phyloP scores from a whole-genome alignment of 2,797 vertebrate species.

The Valencia hispanica region DNA sequence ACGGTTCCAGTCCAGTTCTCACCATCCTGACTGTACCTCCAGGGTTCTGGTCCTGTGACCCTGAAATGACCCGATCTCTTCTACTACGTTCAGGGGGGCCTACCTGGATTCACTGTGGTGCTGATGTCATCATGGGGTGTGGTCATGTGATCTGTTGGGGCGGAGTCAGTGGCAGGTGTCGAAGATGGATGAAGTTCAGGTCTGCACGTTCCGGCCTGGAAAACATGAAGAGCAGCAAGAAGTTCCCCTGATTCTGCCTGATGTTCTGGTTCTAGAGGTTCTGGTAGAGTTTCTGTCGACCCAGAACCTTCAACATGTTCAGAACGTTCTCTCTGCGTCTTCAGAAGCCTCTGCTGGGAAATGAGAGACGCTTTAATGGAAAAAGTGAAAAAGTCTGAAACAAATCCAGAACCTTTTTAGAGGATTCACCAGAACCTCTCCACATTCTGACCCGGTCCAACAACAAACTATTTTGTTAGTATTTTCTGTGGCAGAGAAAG shows the following conservation, averaged over 20 bases:
- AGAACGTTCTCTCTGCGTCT: no score
- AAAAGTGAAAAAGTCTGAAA: no score
- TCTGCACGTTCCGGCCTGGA: constrained; percentile 51
- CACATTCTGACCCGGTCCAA: no score
- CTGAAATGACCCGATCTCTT: neutral
- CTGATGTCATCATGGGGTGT: constrained; percentile 24
- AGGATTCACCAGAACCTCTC: no score
- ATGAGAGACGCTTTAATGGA: no score
- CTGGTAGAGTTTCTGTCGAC: neutral
- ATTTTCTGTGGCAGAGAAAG: no score
- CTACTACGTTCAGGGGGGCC: neutral
- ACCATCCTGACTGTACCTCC: no score
- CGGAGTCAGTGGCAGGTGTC: constrained; percentile 44
- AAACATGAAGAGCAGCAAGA: neutral
- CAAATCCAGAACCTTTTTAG: no score
- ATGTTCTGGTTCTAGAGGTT: neutral
- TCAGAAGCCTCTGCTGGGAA: no score
- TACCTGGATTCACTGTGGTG: constrained; percentile 56
- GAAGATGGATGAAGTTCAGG: constrained; percentile 51
- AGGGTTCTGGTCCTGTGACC: neutral
- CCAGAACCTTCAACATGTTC: no score
- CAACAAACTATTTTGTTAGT: no score
- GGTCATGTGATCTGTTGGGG: constrained; percentile 15
- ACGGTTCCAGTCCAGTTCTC: neutral
- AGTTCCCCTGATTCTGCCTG: neutral